phyloP scores from a whole-genome alignment of 2,797 vertebrate species.

The Meda fulgida region DNA sequence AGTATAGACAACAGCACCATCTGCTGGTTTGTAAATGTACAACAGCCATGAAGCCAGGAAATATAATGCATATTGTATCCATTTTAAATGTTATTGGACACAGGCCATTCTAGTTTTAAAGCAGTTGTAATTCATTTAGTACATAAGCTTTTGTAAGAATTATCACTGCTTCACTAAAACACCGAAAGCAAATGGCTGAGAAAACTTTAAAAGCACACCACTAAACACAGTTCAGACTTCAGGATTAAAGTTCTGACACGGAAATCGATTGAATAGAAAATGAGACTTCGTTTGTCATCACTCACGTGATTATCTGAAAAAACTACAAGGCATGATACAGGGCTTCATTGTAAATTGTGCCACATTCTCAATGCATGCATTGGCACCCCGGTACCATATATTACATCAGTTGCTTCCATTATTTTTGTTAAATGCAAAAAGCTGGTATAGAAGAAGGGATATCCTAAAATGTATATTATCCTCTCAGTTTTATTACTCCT shows the following conservation, averaged over 20 bases:
- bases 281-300: not conserved
- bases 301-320: no score
- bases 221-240: not conserved
- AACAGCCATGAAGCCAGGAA: not conserved
- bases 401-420: no score
- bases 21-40: not conserved
- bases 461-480: no score
- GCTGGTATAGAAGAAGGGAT: no score
- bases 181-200: not conserved
- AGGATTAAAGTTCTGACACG: not conserved
- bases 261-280: not conserved
- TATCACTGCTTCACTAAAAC: not conserved
- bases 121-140: not conserved
- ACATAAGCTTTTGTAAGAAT: not conserved
- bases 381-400: no score
- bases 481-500: no score
- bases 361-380: no score
- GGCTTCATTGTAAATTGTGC: no score
- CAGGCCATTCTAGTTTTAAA: not conserved
- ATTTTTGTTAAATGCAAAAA: no score
- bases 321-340: no score
- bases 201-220: not conserved
- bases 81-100: not conserved
- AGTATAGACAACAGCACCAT: not conserved
- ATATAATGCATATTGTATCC: not conserved